These are phyloP conservation scores for Euglossa dilemma DNA, from an alignment of 1,140 invertebrate species.

Conservation along the genomic window DNA sequence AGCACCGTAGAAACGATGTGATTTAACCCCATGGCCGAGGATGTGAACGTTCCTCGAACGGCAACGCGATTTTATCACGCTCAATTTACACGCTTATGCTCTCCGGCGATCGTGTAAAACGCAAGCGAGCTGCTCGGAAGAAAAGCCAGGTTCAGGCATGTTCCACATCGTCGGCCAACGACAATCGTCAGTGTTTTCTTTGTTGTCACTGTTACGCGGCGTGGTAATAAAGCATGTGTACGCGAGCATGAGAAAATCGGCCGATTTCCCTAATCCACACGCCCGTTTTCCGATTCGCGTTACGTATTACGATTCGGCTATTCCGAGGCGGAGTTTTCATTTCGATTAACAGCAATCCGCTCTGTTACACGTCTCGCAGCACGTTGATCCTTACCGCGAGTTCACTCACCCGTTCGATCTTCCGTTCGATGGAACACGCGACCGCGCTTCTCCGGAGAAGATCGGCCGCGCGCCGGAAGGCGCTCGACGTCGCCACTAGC, in stretches of 20 bases:
- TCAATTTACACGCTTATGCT: conserved; percentile 8
- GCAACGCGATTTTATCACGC: not conserved
- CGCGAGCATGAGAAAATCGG: conserved; percentile 54
- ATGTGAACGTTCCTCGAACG: not conserved
- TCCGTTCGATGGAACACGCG: not conserved
- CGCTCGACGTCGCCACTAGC: not conserved
- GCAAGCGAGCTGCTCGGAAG: not conserved
- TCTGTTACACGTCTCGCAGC: not conserved
- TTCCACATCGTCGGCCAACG: conserved; percentile 42
- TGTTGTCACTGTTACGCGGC: conserved; percentile 33
- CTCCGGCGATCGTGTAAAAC: not conserved
- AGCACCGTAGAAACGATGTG: conserved; percentile 42
- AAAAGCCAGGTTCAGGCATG: not conserved
- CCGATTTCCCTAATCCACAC: conserved; percentile 49
- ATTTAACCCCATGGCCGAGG: conserved; percentile 25
- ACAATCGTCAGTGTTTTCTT: conserved; percentile 49
- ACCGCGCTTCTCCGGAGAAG: not conserved
- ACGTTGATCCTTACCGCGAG: not conserved
- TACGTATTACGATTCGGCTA: no score
- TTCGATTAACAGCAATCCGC: conserved; percentile 8
- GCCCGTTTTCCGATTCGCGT: not conserved
- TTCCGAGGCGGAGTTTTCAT: not conserved
- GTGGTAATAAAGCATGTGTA: conserved; percentile 58
- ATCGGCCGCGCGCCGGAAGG: not conserved
- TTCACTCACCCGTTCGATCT: not conserved